Evolutionary conservation across 37 sponge, comb jelly and placozoan species (phyloP), one percentile per base, ranked within the genome.

Genomic region (Beroe ovata): DNA sequence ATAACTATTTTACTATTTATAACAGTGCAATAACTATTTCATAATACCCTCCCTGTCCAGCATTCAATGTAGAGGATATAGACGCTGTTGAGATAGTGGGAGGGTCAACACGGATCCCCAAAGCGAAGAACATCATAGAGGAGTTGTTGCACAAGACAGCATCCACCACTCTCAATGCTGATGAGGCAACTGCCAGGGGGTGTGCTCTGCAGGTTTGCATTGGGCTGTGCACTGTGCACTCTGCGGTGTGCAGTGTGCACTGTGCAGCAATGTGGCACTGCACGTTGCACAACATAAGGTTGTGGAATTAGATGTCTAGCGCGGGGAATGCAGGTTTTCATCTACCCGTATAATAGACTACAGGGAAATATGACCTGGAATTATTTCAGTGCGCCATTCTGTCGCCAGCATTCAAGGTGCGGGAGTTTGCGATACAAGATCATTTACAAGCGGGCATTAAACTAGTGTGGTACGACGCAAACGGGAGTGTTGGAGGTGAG

Each of bases 361-460:
- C n/a, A n/a, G n/a, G n/a, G n/a, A n/a, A n/a, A n/a, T n/a, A n/a
- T n/a, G n/a, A n/a, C n/a, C n/a, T n/a, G n/a, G n/a, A n/a, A n/a
- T n/a, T n/a, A n/a, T n/a, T n/a, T n/a, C 54, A 95, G 94, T 95
- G 94, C 64, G 99, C 99, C 84, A 96, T 99, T 59, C 91, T 96
- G 22, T 99, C 99, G 8, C 99, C 99, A 1, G 94, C 96, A 25
- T 95, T 99, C 88, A 93, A 93, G 58, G 96, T 96, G 8, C 64
- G 99, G 21, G 95, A 99, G 39, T 99, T 99, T 89, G 90, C 41
- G 16, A 90, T 99, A 16, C 14, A 60, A 0, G 99, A 96, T 72
- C 91, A 89, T 18, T 92, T 93, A 11, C 95, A 92, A 0, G 94
- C 91, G 64, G 91, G 93, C 23, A 95, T 97, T 66, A 38, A 91